Evolutionary conservation across 2,113 vertebrate species (phyloP), one percentile per base, ranked within the genome.

Genomic region (Heptranchias perlo): DNA sequence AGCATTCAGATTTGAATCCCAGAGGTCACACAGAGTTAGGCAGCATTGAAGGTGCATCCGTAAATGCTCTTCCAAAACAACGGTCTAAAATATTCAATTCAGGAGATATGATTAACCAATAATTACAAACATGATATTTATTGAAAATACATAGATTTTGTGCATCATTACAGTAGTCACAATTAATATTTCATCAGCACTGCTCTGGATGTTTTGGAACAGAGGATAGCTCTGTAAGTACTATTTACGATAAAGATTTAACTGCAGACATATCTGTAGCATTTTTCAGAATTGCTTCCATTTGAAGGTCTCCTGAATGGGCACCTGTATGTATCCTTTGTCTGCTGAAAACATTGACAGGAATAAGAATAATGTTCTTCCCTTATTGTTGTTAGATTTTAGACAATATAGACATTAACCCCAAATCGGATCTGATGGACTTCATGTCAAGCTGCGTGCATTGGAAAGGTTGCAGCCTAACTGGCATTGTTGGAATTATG

Each of bases 1-100:
- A 69, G 98, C 92, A 28, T 97, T 96, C 58, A 98, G 97, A 96
- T 98, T 99, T 44, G 98, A 97, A 23, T 98, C 98, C 99, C 99
- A 99, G 96, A 98, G 97, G 96, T 97, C 96, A 97, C 98, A 98
- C 96, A 99, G 97, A 96, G 96, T 98, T 96, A 99, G 98, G 97
- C 99, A 99, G 97, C 99, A 99, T 96, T 99, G 99, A 96, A 99
- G 98, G 96, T 99, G 97, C 98, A 99, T 98, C 96, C 99, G 97
- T 96, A 99, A 96, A 78, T 99, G 98, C 94, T 99, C 99, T 97
- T 99, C 99, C 96, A 98, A 96, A 65, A 98, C 93, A 92, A 96
- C 96, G 78, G 96, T 39, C 98, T 98, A 86, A 35, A 65, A 91
- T 6, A 11, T 52, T 95, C 8, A 21, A 69, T 16, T 47, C 47